Percentiles rank a stretch among this genome's conserved stretches.
These are phyloP conservation scores for Dicyrtoma fusca DNA, from an alignment of 2,888 invertebrate species.

Conservation along the genomic window DNA sequence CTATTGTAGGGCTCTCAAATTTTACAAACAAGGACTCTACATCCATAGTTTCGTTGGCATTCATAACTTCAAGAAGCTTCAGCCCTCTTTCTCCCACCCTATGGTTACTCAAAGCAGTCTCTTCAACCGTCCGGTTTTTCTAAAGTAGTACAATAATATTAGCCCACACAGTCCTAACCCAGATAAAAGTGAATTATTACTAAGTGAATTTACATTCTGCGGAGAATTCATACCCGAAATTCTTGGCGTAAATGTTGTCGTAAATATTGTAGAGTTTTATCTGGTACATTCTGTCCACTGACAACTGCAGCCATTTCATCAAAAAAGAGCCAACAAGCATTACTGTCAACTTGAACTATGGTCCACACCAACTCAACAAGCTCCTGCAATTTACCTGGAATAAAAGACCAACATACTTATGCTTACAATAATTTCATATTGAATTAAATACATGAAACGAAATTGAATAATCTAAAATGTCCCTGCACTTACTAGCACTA, in stretches of 20 bases:
- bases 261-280: not conserved
- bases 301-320: conserved; percentile 36
- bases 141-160: too few relatives aligned
- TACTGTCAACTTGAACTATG: conserved; percentile 17
- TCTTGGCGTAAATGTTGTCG: conserved; percentile 1
- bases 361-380: conserved; percentile 28
- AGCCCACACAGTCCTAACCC: too few relatives aligned
- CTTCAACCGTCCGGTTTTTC: conserved; percentile 25
- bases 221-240: conserved; percentile 28
- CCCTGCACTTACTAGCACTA: conserved; percentile 8
- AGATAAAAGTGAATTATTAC: too few relatives aligned
- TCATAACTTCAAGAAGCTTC: conserved; percentile 12
- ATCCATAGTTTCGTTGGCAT: conserved; percentile 24
- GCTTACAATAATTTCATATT: too few relatives aligned
- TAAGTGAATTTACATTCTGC: too few relatives aligned
- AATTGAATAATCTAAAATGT: not conserved
- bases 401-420: too few relatives aligned
- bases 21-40: conserved; percentile 18
- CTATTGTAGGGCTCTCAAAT: conserved; percentile 14
- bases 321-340: conserved; percentile 35
- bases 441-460: not conserved
- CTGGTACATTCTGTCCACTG: conserved; percentile 7
- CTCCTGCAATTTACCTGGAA: conserved; percentile 13
- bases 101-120: not conserved
- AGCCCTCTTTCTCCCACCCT: not conserved